A percentile compares a stretch with the other conserved stretches of the same genome.
phyloP scores from a whole-genome alignment of 2,113 vertebrate species.

The Takifugu bimaculatus region DNA sequence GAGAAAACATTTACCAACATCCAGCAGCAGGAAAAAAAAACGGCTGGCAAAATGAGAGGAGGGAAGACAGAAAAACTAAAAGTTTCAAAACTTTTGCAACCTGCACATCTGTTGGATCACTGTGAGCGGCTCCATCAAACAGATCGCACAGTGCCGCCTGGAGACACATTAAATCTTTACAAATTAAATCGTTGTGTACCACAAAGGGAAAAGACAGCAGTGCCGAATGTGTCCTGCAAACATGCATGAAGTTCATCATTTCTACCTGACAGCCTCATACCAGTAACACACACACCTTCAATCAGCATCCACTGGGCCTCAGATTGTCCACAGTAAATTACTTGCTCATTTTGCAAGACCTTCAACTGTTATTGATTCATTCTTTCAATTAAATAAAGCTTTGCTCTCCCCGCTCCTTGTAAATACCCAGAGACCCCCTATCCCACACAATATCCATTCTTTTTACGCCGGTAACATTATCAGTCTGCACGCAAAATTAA shows the following conservation, averaged over 20 bases:
- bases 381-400: constrained; percentile 82
- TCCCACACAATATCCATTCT: constrained; percentile 79
- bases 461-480: constrained; percentile 71
- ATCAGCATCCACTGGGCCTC: constrained; percentile 50
- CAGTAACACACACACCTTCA: constrained; percentile 39
- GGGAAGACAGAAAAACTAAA: constrained; percentile 43
- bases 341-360: constrained; percentile 73
- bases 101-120: not conserved
- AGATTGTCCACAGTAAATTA: constrained; percentile 71
- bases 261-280: constrained; percentile 30
- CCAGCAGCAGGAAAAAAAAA: constrained; percentile 39
- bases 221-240: not conserved
- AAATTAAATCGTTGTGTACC: too few species aligned
- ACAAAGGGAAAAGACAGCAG: too few species aligned
- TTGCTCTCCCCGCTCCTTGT: constrained; percentile 69
- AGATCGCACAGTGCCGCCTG: constrained; percentile 3
- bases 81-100: not conserved
- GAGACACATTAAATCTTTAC: too few species aligned
- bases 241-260: not conserved
- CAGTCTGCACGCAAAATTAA: constrained; percentile 80
- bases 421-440: constrained; percentile 81
- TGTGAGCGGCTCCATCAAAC: not conserved
- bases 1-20: constrained; percentile 60
- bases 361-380: constrained; percentile 78
- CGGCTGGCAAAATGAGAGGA: constrained; percentile 30